Base-by-base conservation (phyloP, 2,888 invertebrate genomes). In the Orgyia antiqua region DNA sequence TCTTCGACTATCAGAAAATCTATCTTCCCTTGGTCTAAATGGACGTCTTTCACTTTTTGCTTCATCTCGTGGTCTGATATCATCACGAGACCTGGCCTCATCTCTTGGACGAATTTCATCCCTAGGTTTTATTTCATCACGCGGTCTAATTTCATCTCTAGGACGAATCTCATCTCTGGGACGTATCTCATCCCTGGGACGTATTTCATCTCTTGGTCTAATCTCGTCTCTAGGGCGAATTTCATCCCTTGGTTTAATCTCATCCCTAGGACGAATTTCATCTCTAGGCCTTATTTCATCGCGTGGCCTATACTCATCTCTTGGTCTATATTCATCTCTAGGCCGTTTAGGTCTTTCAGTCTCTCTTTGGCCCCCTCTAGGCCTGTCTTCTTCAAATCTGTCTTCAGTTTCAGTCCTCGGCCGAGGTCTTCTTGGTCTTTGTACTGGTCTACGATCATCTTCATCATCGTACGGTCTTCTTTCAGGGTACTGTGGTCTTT, bases 391-490 rank as follows among this genome's bases (percentile, higher is more conserved):
- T 25, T 41, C 51, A 13, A 52, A 46, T 11, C 41, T 55, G 10
- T 74, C 72, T 10, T 70, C 74, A 8, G 73, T 78, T n/a, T 79
- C 75, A 17, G 78, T 77, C 23, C 71, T 57, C 3, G 76, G 70
- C 41, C 74, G 64, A 10, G 67, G 67, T 43, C 75, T 46, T 1
- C 66, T 58, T 10, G 23, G 9, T 35, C 74, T 71, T 19, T 55
- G 55, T 3, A 51, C 59, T 2, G 72, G 72, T 45, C 71, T 63
- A 33, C 65, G 55, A 2, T 76, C 70, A 5, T 73, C 77, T 5
- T 79, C 80, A 2, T 82, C 79, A 2, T 76, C 77, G 28, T 78
- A 74, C 1, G 74, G 68, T 42, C 74, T 65, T 45, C 82, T 33
- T 0, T 47, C 54, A 10, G 45, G 31, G 4, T 53, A 46, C 4